Evolutionary conservation across 35 echinoderm and acorn worm species (phyloP), one percentile per base, ranked within the genome.

Genomic region (Heliocidaris erythrogramma): DNA sequence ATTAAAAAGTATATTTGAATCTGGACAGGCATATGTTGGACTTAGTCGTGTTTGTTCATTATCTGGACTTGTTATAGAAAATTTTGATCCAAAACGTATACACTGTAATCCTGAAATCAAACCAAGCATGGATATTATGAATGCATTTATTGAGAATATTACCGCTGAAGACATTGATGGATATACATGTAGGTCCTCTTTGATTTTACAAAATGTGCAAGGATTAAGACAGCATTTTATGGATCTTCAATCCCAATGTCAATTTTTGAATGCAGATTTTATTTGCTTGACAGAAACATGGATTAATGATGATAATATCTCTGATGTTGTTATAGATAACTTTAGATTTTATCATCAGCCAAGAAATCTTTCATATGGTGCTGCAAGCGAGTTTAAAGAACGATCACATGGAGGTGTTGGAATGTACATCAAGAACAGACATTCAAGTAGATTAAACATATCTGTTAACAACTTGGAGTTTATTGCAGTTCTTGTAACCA

Each of bases 261-360:
- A 84, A 85, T 84, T 95, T 29, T 48, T 92, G 69, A 92, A 95
- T 35, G 13, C 90, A 27, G 88, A 95, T 30, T 13, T 93, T 30
- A 95, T 95, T 93, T 95, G 95, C 30, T 32, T 96, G 17, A 90
- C 92, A 60, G 95, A 96, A 94, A 96, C 95, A 47, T 96, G 95
- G 95, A 49, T 94, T 24, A 86, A 94, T 56, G 92, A 88, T 88
- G 30, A 90, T 31, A 6, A 32, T n/a, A 21, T 60, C 9, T 60
- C 35, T 32, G 86, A 96, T 31, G 49, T 60, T 59, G 4, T 47
- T 49, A 16, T 94, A 9, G 85, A 49, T 27, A 49, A 60, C 9
- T 96, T 49, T 87, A 85, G 32, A 92, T 92, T 60, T 29, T 96
- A 88, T 94, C 27, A 78, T 85, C 93, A 94, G 49, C 4, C 50